A percentile compares a stretch with the other conserved stretches of the same genome.
Evolutionary conservation across 2,797 vertebrate genomes (phyloP).

Genomic region (Paramormyrops hopkinsi): DNA sequence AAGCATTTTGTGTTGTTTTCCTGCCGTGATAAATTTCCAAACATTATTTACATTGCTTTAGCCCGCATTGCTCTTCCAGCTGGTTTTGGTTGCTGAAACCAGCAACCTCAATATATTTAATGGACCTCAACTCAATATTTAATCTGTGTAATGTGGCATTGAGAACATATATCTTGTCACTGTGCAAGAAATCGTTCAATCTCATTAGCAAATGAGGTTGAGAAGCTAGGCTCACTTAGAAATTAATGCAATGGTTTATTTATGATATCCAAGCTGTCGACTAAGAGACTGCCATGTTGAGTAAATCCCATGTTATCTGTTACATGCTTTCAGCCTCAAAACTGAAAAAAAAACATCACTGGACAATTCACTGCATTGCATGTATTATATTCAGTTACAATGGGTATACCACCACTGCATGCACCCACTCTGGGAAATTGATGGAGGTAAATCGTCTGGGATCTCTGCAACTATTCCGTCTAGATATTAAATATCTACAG

Average conservation of each 20-base stretch:
- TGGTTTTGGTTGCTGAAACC: conserved; percentile 63
- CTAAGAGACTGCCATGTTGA: conserved; percentile 64
- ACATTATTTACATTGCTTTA: conserved; percentile 5
- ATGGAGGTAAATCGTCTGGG: not conserved
- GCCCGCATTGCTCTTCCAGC: conserved; percentile 27
- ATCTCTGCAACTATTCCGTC: not conserved
- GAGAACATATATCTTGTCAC: conserved; percentile 69
- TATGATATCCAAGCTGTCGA: conserved; percentile 71
- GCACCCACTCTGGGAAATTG: not conserved
- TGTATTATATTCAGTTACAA: not conserved
- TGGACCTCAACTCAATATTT: conserved; percentile 67
- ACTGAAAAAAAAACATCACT: not conserved
- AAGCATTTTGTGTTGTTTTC: not conserved
- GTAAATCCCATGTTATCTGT: conserved; percentile 56
- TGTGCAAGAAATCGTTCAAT: conserved; percentile 65
- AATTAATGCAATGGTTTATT: conserved; percentile 73
- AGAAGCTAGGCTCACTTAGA: conserved; percentile 62
- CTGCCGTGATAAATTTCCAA: not conserved
- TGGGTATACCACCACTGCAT: not conserved
- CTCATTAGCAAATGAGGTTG: conserved; percentile 72
- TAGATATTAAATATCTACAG: conserved; percentile 30
- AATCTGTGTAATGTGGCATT: conserved; percentile 70
- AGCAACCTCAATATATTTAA: conserved; percentile 61
- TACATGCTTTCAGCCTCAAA: conserved; percentile 37
- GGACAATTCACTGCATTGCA: not conserved